phyloP scores from a whole-genome alignment of 2,888 invertebrate species.

The Nephrotoma flavescens region DNA sequence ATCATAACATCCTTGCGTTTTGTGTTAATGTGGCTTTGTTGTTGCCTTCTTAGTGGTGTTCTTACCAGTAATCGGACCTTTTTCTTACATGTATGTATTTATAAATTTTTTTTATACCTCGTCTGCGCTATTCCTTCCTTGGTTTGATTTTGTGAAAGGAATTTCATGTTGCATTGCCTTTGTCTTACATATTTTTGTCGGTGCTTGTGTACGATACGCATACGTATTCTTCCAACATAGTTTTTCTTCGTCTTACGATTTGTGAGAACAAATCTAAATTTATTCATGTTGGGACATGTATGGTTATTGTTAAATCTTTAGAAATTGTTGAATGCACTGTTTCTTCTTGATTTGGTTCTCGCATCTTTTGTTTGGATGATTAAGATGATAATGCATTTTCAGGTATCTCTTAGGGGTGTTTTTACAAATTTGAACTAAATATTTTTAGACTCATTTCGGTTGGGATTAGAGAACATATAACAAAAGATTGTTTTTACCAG shows the following conservation, averaged over 20 bases:
- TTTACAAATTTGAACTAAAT: background rate
- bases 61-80: background rate
- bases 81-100: background rate
- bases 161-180: background rate
- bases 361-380: background rate
- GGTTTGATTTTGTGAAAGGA: background rate
- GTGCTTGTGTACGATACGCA: background rate
- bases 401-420: background rate
- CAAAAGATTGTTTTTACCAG: background rate
- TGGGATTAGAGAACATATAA: background rate
- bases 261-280: background rate
- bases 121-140: background rate
- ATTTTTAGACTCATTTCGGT: background rate
- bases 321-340: background rate
- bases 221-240: background rate
- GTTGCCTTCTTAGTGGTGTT: background rate
- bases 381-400: background rate
- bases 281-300: background rate
- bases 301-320: background rate
- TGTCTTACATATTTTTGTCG: background rate
- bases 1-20: background rate
- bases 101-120: background rate
- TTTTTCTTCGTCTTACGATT: background rate
- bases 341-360: background rate
- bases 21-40: background rate